Evolutionary conservation across 1,140 invertebrate genomes (phyloP), one percentile per base, ranked within the genome.

Genomic region (Pseudachorutes palmiensis): DNA sequence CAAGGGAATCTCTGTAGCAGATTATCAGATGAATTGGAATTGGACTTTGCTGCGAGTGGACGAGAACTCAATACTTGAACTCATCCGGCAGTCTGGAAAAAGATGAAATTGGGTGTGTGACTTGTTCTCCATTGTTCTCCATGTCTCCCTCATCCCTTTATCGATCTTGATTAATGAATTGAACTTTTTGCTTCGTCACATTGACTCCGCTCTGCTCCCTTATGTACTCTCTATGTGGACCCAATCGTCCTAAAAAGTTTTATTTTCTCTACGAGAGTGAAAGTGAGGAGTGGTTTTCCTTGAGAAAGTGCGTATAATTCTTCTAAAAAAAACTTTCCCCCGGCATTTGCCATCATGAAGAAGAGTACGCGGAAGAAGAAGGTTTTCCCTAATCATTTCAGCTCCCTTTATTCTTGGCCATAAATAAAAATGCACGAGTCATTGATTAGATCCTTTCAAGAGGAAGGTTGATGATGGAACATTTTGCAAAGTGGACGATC

Each of bases 341-440:
- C n/a, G n/a, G n/a, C n/a, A n/a, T n/a, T n/a, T n/a, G n/a, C n/a
- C n/a, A n/a, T n/a, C n/a, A n/a, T n/a, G n/a, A n/a, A n/a, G n/a
- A n/a, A n/a, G n/a, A n/a, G n/a, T n/a, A n/a, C n/a, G n/a, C n/a
- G n/a, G n/a, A n/a, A n/a, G n/a, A n/a, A n/a, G n/a, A 45, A 12
- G 9, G 9, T 19, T 45, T 3, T 55, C 24, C 51, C 51, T 55
- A 55, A 55, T 55, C 51, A 45, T 45, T 45, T 24, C 51, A 55
- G 5, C 51, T 5, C 51, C 24, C 12, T 55, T 19, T 55, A 9
- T 26, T 16, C 24, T 55, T 16, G 51, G 51, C 51, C 51, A 55
- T 55, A 55, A 55, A 55, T 55, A 55, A 55, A 55, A 55, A 55
- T 55, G 12, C 24, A 55, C 51, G 51, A 55, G 51, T 55, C 51